Conservation (phyloP, 2,797 vertebrate species). For the Myotis findleyi region DNA sequence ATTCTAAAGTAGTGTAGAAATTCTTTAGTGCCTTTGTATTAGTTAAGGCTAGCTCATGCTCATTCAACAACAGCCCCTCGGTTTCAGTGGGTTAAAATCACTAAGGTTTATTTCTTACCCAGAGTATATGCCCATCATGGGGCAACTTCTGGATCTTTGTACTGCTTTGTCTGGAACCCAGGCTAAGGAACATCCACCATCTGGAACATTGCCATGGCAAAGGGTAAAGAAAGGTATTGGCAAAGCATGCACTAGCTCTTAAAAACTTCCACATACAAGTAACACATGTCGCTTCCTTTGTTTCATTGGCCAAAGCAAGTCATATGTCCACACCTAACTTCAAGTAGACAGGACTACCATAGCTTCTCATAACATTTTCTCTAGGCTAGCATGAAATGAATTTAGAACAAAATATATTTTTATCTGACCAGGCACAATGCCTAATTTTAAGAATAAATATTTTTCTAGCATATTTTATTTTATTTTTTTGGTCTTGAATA, state of each 20-base stretch:
- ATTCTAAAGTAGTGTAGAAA: neutral
- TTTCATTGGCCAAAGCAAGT: neutral
- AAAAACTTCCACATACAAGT: neutral
- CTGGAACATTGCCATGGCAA: neutral
- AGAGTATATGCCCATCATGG: neutral
- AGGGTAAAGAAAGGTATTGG: neutral
- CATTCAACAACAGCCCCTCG: neutral
- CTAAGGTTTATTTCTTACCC: neutral
- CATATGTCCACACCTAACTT: neutral
- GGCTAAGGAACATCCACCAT: neutral
- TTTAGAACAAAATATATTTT: conserved; percentile 24
- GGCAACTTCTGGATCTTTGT: neutral
- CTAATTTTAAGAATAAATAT: neutral
- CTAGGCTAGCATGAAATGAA: neutral
- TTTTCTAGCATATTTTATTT: neutral
- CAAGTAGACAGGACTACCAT: neutral
- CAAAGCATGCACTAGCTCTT: neutral
- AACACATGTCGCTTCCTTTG: neutral
- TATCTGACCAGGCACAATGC: neutral
- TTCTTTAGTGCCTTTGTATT: neutral
- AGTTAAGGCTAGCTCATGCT: neutral
- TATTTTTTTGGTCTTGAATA: neutral
- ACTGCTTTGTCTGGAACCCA: neutral
- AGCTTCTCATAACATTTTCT: neutral
- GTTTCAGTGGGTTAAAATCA: conserved; percentile 13